These are phyloP conservation scores for Epirrhoe tristata DNA, from an alignment of 2,888 invertebrate genomes.

Conservation along the genomic window DNA sequence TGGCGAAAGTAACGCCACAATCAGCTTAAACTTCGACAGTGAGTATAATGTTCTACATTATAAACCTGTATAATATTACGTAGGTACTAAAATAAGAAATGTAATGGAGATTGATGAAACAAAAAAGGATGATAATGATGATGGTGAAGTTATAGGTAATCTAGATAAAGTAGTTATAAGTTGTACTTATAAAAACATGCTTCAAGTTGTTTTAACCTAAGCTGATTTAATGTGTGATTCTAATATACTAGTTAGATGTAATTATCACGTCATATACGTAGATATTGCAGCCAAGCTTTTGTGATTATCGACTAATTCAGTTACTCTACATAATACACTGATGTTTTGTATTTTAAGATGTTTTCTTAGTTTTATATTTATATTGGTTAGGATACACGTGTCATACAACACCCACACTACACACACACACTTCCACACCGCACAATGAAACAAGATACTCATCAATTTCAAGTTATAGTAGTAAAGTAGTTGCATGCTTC, in stretches of 20 bases:
- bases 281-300: slow-evolving; percentile 79
- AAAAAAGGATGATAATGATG: not conserved
- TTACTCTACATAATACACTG: slow-evolving; percentile 77
- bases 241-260: slow-evolving; percentile 67
- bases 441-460: slow-evolving; percentile 29
- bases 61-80: not conserved
- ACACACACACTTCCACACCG: slow-evolving; percentile 42
- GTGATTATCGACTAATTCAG: slow-evolving; percentile 78
- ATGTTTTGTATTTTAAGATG: slow-evolving; percentile 72
- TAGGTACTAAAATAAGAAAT: slow-evolving; percentile 6
- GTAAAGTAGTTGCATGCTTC: slow-evolving; percentile 44
- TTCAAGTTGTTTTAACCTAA: slow-evolving; percentile 61
- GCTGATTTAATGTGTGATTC: slow-evolving; percentile 68
- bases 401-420: slow-evolving; percentile 44
- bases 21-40: slow-evolving; percentile 99
- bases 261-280: slow-evolving; percentile 67
- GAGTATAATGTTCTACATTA: slow-evolving; percentile 82
- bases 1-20: slow-evolving; percentile 98
- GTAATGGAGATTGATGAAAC: not conserved
- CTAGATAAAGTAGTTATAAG: not conserved
- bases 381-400: slow-evolving; percentile 39
- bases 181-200: slow-evolving; percentile 36
- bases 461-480: slow-evolving; percentile 39
- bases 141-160: not conserved
- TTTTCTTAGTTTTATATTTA: slow-evolving; percentile 70